These are phyloP conservation scores for Myocastor coypus DNA, from an alignment of 2,113 vertebrate species.

Conservation along the genomic window DNA sequence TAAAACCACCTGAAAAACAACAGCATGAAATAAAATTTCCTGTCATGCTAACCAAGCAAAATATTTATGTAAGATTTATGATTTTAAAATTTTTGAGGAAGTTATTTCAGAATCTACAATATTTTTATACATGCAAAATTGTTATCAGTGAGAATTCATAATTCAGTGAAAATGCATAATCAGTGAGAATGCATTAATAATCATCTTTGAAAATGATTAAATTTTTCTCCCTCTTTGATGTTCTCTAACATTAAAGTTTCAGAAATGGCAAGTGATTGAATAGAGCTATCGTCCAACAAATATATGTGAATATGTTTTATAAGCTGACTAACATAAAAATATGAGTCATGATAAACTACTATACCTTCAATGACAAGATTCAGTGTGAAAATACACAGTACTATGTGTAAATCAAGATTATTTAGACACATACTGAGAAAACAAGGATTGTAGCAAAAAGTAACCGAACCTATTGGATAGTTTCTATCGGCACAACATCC, in stretches of 20 bases:
- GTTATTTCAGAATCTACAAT: not conserved
- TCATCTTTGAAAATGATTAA: not conserved
- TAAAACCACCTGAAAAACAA: not conserved
- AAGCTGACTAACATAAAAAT: not conserved
- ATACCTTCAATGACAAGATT: not conserved
- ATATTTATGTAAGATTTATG: not conserved
- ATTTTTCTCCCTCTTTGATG: not conserved
- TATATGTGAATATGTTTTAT: not conserved
- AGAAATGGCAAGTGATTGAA: not conserved
- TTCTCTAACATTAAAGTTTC: not conserved
- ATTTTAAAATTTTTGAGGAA: not conserved
- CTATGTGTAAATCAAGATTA: not conserved
- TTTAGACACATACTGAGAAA: not conserved
- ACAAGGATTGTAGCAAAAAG: not conserved
- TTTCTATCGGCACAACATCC: not conserved
- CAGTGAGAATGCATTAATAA: not conserved
- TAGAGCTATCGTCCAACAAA: not conserved
- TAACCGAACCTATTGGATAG: not conserved
- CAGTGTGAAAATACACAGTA: not conserved
- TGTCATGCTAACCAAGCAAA: not conserved
- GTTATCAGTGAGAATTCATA: too few relatives aligned
- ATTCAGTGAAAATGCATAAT: too few relatives aligned
- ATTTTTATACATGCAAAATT: not conserved
- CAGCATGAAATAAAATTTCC: not conserved
- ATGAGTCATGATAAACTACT: not conserved